Percentiles rank a stretch among this genome's conserved stretches.
These are phyloP conservation scores for Drosophila bunnanda DNA, from an alignment of 2,888 invertebrate genomes.

Conservation along the genomic window DNA sequence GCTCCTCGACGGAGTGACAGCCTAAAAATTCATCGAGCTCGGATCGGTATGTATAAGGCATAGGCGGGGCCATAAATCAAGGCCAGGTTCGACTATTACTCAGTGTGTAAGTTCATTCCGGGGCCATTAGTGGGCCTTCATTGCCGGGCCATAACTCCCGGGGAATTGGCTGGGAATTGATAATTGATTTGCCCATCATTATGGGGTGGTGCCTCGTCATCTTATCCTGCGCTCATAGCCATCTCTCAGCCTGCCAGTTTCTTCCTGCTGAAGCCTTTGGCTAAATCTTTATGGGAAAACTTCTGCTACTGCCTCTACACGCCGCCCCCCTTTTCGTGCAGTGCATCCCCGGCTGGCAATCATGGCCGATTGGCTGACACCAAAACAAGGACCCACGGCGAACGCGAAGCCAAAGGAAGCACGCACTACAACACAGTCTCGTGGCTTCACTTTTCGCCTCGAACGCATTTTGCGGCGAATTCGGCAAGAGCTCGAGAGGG, in stretches of 20 bases:
- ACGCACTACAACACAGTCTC: background rate
- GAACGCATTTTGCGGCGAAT: slow-evolving; percentile 64
- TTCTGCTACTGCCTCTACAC: background rate
- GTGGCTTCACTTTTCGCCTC: slow-evolving; percentile 51
- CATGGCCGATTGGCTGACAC: slow-evolving; percentile 13
- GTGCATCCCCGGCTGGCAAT: slow-evolving; percentile 2
- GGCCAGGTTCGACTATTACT: slow-evolving; percentile 43
- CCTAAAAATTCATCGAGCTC: slow-evolving; percentile 17
- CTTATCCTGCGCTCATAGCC: background rate
- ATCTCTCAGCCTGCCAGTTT: too few species aligned
- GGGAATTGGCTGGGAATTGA: slow-evolving; percentile 30
- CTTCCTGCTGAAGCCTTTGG: background rate
- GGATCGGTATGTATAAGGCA: background rate
- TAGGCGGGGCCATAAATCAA: slow-evolving; percentile 64
- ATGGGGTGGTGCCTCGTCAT: slow-evolving; percentile 39
- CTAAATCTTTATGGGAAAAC: background rate
- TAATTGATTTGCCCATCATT: slow-evolving; percentile 64
- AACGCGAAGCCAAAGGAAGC: slow-evolving; percentile 7
- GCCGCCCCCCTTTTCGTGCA: background rate
- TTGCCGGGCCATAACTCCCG: slow-evolving; percentile 62
- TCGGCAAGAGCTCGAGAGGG: slow-evolving; percentile 43
- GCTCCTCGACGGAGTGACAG: background rate
- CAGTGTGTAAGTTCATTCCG: slow-evolving; percentile 57
- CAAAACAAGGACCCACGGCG: slow-evolving; percentile 13
- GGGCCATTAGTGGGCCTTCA: slow-evolving; percentile 61